Conservation (phyloP, 2,888 invertebrate genomes). For the Lacanobia oleracea region DNA sequence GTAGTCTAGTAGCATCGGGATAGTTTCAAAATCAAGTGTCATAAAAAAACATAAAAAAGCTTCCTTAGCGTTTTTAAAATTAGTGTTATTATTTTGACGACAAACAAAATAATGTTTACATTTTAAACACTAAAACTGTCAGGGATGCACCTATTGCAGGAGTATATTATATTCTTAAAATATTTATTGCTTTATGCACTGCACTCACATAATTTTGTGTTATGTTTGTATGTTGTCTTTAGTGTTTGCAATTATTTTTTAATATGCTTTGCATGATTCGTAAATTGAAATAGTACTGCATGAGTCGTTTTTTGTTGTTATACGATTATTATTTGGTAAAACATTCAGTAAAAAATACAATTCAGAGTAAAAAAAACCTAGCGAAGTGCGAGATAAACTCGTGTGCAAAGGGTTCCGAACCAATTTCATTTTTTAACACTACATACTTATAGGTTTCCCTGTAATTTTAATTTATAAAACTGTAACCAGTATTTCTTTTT, state of each 20-base stretch:
- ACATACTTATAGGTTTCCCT: too few relatives aligned
- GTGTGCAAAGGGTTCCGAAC: too few relatives aligned
- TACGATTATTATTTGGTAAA: too few relatives aligned
- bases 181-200: background rate
- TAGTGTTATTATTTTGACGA: background rate
- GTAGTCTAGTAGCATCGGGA: background rate
- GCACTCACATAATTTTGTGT: background rate
- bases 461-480: too few relatives aligned
- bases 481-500: too few relatives aligned
- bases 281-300: background rate
- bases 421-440: too few relatives aligned
- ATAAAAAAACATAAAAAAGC: too few relatives aligned
- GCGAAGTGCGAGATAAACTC: too few relatives aligned
- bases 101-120: background rate
- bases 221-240: background rate
- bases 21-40: background rate
- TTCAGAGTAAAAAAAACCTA: too few relatives aligned
- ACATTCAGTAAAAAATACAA: too few relatives aligned
- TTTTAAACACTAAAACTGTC: background rate
- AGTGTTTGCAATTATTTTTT: background rate
- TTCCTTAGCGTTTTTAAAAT: too few relatives aligned
- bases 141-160: background rate
- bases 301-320: too few relatives aligned
- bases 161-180: background rate
- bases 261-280: background rate